phyloP scores from a whole-genome alignment of 2,888 invertebrate genomes.

The Resseliella maxima region DNA sequence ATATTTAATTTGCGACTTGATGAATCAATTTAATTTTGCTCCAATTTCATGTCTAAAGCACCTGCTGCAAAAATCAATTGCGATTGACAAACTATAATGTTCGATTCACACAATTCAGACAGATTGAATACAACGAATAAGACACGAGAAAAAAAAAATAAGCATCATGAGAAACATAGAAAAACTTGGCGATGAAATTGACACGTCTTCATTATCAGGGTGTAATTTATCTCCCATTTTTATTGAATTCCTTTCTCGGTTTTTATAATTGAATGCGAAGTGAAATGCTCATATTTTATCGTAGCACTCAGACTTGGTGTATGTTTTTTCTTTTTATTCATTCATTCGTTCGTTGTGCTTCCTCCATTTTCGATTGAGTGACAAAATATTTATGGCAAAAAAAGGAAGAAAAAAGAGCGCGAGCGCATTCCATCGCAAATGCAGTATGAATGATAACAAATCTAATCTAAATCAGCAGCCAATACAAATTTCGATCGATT shows the following conservation, averaged over 20 bases:
- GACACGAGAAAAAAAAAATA: not conserved
- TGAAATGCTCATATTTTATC: conserved; percentile 53
- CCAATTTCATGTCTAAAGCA: not conserved
- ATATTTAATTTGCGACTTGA: not conserved
- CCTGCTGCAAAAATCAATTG: not conserved
- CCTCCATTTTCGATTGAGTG: conserved; percentile 2
- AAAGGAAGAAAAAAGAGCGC: not conserved
- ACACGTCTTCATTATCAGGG: conserved; percentile 49
- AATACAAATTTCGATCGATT: conserved; percentile 55
- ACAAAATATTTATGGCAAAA: conserved; percentile 33
- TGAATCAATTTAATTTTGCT: conserved; percentile 28
- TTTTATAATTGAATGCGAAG: conserved; percentile 42
- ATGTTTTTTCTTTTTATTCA: not conserved
- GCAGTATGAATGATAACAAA: conserved; percentile 53
- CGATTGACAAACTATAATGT: not conserved
- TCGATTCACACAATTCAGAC: not conserved
- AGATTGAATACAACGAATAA: not conserved
- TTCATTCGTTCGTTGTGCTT: not conserved
- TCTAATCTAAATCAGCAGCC: conserved; percentile 55
- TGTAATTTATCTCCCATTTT: conserved; percentile 45
- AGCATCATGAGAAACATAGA: too few species aligned
- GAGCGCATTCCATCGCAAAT: not conserved
- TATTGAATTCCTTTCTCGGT: conserved; percentile 50
- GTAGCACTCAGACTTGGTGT: not conserved
- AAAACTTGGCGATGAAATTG: conserved; percentile 34